Base-by-base conservation (phyloP, 2,888 invertebrate genomes). In the Sialis fuliginosa region DNA sequence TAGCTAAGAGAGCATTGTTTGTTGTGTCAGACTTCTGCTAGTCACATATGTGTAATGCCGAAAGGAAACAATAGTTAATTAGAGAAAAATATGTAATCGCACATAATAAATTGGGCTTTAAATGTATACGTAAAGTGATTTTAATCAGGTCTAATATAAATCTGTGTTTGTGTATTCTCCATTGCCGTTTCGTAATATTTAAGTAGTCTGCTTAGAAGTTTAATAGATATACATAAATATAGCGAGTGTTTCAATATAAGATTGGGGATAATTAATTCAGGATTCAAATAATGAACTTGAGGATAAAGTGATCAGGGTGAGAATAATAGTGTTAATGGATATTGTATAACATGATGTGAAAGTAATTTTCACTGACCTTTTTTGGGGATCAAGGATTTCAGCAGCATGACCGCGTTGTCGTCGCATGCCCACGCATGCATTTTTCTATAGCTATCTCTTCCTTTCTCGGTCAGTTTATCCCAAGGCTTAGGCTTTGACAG, bases 351-450 rank as follows among this genome's bases (percentile, higher is more conserved):
- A 22, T 22, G 22, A 22, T 22, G 22, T 22, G 22, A 22, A 22
- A 22, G 22, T 22, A 22, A 22, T 22, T 22, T 22, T 22, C 59
- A 70, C 78, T 77, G 80, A 91, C 91, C 91, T 90, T 92, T 91
- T 76, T 90, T 91, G 65, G 92, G 92, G 71, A 96, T 93, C 65
- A 98, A 83, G 55, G 93, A 90, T 71, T 98, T 97, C 65, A 98
- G 81, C 58, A 96, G 82, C 75, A 92, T 78, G 60, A 98, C 90
- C 60, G 97, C 95, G 60, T 87, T 85, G 63, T 96, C 95, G 71
- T 97, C 97, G 66, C 88, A 88, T 55, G 96, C 92, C 98, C 98
- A 98, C 59, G 92, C 92, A 70, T 96, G 93, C 93, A 98, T 98
- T 71, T 97, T 96, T 60, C 98, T 75, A 71, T 98, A 98, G 58